Percentiles rank a stretch among this genome's conserved stretches.
Conservation (phyloP, 2,113 vertebrate genomes). For the Charadrius vociferus region DNA sequence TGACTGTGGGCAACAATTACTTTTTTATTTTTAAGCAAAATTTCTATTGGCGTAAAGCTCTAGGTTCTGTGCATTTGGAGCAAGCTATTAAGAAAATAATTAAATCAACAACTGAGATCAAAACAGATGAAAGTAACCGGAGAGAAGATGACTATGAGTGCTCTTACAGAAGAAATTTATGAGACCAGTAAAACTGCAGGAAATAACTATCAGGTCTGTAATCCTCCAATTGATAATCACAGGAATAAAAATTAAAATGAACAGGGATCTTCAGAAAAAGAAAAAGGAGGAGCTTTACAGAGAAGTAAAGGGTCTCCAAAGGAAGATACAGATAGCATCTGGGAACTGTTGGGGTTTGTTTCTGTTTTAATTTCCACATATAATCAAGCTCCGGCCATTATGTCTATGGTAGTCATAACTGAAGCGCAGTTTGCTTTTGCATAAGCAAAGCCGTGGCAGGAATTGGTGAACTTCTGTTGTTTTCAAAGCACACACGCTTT, state of each 20-base stretch:
- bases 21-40: not conserved
- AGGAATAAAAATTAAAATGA: not conserved
- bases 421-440: not conserved
- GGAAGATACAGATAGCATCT: not conserved
- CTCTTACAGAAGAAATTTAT: not conserved
- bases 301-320: not conserved
- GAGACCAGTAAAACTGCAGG: not conserved
- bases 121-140: not conserved
- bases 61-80: not conserved
- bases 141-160: not conserved
- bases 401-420: rapidly evolving
- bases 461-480: not conserved
- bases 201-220: not conserved
- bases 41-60: not conserved
- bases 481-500: not conserved
- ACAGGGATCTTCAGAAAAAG: not conserved
- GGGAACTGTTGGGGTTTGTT: not conserved
- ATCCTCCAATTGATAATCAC: not conserved
- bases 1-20: not conserved
- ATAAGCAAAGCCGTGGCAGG: not conserved
- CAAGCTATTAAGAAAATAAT: not conserved
- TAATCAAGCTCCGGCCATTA: not conserved
- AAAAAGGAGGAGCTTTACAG: not conserved
- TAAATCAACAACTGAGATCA: not conserved
- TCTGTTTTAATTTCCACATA: not conserved